Evolutionary conservation across 53 echinoderm and acorn worm genomes (phyloP).

Genomic region (Echinometra lucunter): DNA sequence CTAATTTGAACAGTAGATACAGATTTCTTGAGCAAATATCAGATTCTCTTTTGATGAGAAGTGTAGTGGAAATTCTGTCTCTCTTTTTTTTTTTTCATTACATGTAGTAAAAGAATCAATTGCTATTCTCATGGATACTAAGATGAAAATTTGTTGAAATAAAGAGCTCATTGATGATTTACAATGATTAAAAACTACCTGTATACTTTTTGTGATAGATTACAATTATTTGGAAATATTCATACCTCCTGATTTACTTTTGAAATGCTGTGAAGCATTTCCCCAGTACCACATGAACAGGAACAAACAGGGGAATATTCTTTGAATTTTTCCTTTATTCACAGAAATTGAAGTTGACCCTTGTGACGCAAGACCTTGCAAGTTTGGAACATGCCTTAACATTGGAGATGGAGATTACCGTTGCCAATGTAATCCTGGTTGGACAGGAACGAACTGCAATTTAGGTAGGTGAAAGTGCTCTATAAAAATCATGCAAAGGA

Average conservation of each 20-base stretch:
- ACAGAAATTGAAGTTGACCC: conserved; percentile 48
- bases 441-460: conserved; percentile 84
- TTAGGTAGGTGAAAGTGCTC: conserved; percentile 64
- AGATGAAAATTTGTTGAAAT: neutral
- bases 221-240: neutral
- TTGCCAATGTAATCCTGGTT: conserved; percentile 83
- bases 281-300: too few species aligned
- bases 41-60: neutral
- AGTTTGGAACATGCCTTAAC: conserved; percentile 77
- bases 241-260: neutral
- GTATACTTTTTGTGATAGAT: neutral
- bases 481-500: neutral
- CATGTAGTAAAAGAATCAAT: neutral
- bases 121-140: neutral
- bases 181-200: neutral
- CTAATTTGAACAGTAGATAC: too few species aligned
- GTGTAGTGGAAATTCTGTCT: neutral
- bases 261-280: neutral
- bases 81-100: neutral
- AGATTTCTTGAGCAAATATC: neutral
- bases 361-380: conserved; percentile 67
- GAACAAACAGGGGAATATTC: neutral
- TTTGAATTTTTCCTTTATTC: neutral
- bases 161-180: neutral
- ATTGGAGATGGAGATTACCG: conserved; percentile 69